Evolutionary conservation across 2,797 vertebrate genomes (phyloP).

Genomic region (Danio jaintianensis): DNA sequence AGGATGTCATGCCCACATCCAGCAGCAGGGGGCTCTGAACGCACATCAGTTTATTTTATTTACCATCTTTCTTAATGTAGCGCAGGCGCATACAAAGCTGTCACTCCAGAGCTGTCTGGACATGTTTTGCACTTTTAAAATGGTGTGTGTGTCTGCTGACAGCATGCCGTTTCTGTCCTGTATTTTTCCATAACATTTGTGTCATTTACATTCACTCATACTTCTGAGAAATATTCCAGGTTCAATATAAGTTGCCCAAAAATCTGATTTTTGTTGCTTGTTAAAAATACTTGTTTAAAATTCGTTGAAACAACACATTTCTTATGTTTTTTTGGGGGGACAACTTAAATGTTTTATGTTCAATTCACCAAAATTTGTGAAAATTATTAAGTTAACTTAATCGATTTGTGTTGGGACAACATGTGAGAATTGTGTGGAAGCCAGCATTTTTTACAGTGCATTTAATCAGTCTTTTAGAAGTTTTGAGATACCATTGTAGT

Average conservation of each 20-base stretch:
- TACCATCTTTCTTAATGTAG: slow-evolving; percentile 28
- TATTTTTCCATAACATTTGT: not conserved
- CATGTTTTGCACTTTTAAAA: slow-evolving; percentile 55
- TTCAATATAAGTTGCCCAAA: not conserved
- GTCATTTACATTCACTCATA: not conserved
- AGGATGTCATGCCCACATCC: slow-evolving; percentile 6
- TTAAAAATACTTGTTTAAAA: too few species aligned
- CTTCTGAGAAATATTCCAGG: not conserved
- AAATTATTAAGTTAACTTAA: too few species aligned
- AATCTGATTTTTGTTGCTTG: too few species aligned
- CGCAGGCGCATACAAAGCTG: slow-evolving; percentile 57
- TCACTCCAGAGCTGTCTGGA: slow-evolving; percentile 12
- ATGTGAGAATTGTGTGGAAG: too few species aligned
- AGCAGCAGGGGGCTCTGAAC: slow-evolving; percentile 35
- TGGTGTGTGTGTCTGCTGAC: not conserved
- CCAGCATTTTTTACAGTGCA: too few species aligned
- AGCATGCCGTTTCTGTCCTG: slow-evolving; percentile 30
- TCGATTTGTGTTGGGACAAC: too few species aligned
- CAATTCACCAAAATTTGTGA: too few species aligned
- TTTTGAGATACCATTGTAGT: too few species aligned
- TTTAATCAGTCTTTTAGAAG: too few species aligned
- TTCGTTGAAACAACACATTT: too few species aligned
- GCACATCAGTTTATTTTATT: not conserved
- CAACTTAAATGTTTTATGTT: too few species aligned
- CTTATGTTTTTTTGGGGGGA: too few species aligned